A percentile compares a stretch with the other conserved stretches of the same genome.
Conservation (phyloP, 1,140 invertebrate species). For the Drosophila azteca region DNA sequence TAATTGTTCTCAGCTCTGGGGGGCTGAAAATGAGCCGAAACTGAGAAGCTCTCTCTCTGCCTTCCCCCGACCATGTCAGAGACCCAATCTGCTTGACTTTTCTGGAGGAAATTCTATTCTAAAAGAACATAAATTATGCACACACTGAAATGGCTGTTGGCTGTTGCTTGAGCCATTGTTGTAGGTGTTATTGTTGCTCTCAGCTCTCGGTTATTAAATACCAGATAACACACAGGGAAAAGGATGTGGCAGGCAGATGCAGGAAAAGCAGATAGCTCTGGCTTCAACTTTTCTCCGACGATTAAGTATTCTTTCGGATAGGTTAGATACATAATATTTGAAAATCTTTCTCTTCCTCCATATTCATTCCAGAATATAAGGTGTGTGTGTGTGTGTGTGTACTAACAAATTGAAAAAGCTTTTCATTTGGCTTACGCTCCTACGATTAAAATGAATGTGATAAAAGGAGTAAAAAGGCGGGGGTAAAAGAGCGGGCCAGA, state of each 20-base stretch:
- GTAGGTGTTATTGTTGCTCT: constrained; percentile 17
- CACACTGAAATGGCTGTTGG: constrained; percentile 43
- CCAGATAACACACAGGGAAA: constrained; percentile 37
- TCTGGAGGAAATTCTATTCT: constrained; percentile 37
- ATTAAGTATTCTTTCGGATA: constrained; percentile 52
- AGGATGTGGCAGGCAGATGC: background rate
- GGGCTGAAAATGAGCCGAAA: too few relatives aligned
- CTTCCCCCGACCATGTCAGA: background rate
- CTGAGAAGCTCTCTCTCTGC: too few relatives aligned
- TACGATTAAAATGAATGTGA: constrained; percentile 75
- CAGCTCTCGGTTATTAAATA: constrained; percentile 40
- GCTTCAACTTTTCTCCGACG: constrained; percentile 20
- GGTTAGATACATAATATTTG: constrained; percentile 43
- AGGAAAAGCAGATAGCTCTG: background rate
- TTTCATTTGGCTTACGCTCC: constrained; percentile 72
- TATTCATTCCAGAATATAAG: background rate
- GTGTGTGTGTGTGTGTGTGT: constrained; percentile 6
- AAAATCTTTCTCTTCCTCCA: background rate
- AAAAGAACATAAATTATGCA: constrained; percentile 62
- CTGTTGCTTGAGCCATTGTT: constrained; percentile 35
- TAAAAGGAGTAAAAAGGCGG: constrained; percentile 33
- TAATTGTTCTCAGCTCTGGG: too few relatives aligned
- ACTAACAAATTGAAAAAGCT: constrained; percentile 76
- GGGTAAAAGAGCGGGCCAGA: constrained; percentile 3
- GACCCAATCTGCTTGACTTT: constrained; percentile 16